Conservation (phyloP, 2,113 vertebrate genomes). For the Brachionichthys hirsutus region DNA sequence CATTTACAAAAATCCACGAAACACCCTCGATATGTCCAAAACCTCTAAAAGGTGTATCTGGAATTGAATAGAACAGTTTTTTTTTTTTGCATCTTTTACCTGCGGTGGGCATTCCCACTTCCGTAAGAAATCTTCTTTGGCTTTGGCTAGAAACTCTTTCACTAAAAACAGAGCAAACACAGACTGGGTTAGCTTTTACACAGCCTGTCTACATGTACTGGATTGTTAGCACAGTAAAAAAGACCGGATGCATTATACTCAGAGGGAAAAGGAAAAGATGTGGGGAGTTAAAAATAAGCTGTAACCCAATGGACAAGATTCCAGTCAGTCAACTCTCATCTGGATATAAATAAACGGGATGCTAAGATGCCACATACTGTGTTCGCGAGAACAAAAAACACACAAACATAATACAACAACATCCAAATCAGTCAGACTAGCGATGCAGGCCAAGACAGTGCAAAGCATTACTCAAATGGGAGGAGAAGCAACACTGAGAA, state of each 20-base stretch:
- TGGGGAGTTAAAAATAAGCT: slow-evolving; percentile 25
- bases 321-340: slow-evolving; percentile 59
- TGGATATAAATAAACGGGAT: slow-evolving; percentile 54
- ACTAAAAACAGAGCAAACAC: slow-evolving; percentile 73
- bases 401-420: slow-evolving; percentile 63
- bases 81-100: slow-evolving; percentile 73
- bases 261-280: slow-evolving; percentile 14
- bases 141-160: slow-evolving; percentile 99
- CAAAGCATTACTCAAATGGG: slow-evolving; percentile 22
- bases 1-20: too few species aligned
- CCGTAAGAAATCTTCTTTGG: slow-evolving; percentile 99
- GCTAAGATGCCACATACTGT: slow-evolving; percentile 30
- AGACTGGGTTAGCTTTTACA: not conserved
- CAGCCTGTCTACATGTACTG: not conserved
- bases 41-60: too few species aligned
- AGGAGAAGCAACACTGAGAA: slow-evolving; percentile 20
- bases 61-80: too few species aligned
- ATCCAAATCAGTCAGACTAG: slow-evolving; percentile 74
- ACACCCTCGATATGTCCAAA: too few species aligned
- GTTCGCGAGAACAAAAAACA: slow-evolving; percentile 34
- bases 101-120: slow-evolving; percentile 99
- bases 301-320: slow-evolving; percentile 24
- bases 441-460: slow-evolving; percentile 72
- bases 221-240: slow-evolving; percentile 25
- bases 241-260: slow-evolving; percentile 27